Conservation (phyloP, 1,140 invertebrate species). For the Nephila pilipes region DNA sequence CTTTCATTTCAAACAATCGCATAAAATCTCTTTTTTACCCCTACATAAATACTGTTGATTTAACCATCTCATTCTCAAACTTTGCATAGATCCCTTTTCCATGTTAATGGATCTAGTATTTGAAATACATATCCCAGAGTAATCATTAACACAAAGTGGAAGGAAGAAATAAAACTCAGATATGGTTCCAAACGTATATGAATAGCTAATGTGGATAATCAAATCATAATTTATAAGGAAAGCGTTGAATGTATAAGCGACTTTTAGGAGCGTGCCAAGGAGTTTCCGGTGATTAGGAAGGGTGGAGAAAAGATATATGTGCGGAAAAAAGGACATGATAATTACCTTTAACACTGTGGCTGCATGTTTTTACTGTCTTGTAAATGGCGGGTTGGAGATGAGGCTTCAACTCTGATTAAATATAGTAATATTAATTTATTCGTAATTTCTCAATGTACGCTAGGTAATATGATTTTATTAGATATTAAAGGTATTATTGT, state of each 20-base stretch:
- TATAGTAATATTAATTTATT: too few species aligned
- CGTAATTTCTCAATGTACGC: too few species aligned
- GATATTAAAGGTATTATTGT: not conserved
- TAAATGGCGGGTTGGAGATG: not conserved
- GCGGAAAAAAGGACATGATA: not conserved
- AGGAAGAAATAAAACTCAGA: not conserved
- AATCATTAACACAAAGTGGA: not conserved
- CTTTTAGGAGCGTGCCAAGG: slow-evolving; percentile 24
- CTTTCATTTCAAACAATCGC: too few species aligned
- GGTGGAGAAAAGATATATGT: not conserved
- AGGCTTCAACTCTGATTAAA: too few species aligned
- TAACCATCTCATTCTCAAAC: not conserved
- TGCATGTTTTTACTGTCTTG: not conserved
- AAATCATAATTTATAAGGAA: slow-evolving; percentile 46
- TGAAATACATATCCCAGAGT: not conserved
- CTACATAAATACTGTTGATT: too few species aligned
- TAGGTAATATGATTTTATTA: too few species aligned
- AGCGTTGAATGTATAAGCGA: not conserved
- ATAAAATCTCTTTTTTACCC: too few species aligned
- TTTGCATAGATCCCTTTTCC: not conserved
- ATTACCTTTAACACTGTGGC: not conserved
- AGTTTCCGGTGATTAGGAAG: slow-evolving; percentile 60
- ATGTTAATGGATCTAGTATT: not conserved
- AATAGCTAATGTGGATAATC: slow-evolving; percentile 48
- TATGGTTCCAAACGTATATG: slow-evolving; percentile 15